These are phyloP conservation scores for Pampus argenteus DNA, from an alignment of 2,797 vertebrate species.

Conservation along the genomic window DNA sequence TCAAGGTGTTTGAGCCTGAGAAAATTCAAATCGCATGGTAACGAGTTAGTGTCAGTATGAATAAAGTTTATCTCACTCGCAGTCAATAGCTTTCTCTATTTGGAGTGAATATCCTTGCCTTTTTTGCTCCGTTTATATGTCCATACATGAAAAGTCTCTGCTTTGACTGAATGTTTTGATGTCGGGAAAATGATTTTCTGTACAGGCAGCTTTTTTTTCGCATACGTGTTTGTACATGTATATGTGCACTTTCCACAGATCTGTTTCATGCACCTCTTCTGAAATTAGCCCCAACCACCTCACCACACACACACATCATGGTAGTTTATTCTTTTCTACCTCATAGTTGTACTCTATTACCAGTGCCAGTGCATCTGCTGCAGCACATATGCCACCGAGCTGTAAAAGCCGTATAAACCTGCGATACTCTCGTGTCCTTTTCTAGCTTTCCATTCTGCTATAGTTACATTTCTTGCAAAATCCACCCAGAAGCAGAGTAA, in stretches of 20 bases:
- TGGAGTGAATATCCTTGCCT: conserved; percentile 32
- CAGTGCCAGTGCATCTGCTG: conserved; percentile 43
- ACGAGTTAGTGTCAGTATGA: neutral
- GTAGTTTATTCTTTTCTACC: conserved; percentile 24
- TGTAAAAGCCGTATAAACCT: conserved; percentile 35
- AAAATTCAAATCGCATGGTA: conserved; percentile 19
- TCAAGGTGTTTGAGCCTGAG: conserved; percentile 28
- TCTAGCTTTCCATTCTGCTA: conserved; percentile 38
- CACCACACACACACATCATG: conserved; percentile 2
- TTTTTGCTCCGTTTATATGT: conserved; percentile 60
- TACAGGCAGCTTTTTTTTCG: conserved; percentile 38
- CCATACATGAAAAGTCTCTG: conserved; percentile 38
- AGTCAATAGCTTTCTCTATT: conserved; percentile 5
- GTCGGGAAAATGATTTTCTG: conserved; percentile 52
- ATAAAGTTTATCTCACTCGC: neutral
- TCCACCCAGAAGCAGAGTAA: conserved; percentile 54
- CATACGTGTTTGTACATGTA: neutral
- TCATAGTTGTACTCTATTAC: conserved; percentile 29
- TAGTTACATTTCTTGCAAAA: conserved; percentile 49
- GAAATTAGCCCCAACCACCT: conserved; percentile 5
- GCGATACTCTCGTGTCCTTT: conserved; percentile 35
- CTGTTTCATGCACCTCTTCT: neutral
- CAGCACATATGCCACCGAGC: conserved; percentile 17
- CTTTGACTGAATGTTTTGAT: conserved; percentile 59
- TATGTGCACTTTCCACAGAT: neutral